Base-by-base conservation (phyloP, 2,113 vertebrate species). In the Burhinus bistriatus region DNA sequence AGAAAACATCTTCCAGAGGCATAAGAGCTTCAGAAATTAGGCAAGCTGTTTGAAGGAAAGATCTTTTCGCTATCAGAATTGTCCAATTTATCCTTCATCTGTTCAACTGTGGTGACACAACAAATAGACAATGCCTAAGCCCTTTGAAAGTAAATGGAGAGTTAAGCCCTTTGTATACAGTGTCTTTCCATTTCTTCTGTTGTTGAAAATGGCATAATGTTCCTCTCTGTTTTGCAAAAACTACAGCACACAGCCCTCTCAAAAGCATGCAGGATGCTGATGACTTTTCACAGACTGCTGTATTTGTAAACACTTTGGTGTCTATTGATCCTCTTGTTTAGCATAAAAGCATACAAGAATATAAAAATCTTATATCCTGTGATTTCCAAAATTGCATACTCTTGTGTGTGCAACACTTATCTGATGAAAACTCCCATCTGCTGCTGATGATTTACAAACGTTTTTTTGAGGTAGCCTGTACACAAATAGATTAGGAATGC, bases 391-490 rank as follows among this genome's bases (percentile, higher is more conserved):
- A 83, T 13, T 47, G 20, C 64, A 62, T 69, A 52, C 21, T 57
- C 23, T 45, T 70, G 15, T 40, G n/a, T 59, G 32, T 54, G 38
- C 68, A 73, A 62, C 25, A 62, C 29, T 52, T 81, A 30, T 20
- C 51, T 75, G 30, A 13, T 58, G 57, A 90, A 90, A 97, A 70
- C 15, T 87, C 29, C 34, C n/a, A 34, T 47, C 36, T 83, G 40
- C 20, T 79, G 55, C 16, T 57, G 22, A 47, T 12, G 38, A 34
- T 54, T 93, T 87, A 71, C 15, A 61, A 55, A 62, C 26, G 17
- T 79, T 81, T 82, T 32, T 36, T 72, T 93, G 89, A 91, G 83
- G 92, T 95, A 96, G 89, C 69, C 49, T 66, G 40, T 77, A 72
- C 68, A 83, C n/a, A 77, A 81, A 17, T 38, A 73, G 25, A 49